phyloP scores from a whole-genome alignment of 1,140 invertebrate genomes.

The Dysdera silvatica region DNA sequence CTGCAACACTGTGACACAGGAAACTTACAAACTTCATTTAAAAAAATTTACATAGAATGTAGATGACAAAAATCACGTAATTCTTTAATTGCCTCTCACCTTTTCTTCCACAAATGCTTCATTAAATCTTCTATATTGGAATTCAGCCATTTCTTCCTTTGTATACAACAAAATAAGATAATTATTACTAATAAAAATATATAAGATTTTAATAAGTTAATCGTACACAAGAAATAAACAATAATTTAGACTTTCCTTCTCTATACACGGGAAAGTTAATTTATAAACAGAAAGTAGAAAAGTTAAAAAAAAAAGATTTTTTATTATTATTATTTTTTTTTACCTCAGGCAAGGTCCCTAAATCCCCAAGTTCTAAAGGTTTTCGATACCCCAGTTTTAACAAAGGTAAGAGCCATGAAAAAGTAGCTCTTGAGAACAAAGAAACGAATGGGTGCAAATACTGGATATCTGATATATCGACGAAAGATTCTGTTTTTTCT shows the following conservation, averaged over 20 bases:
- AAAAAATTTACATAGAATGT: not conserved
- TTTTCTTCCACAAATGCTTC: slow-evolving; percentile 23
- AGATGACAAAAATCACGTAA: not conserved
- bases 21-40: too few species aligned
- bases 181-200: not conserved
- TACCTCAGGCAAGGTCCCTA: slow-evolving; percentile 59
- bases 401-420: slow-evolving; percentile 65
- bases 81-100: slow-evolving; percentile 4
- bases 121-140: slow-evolving; percentile 28
- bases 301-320: not conserved
- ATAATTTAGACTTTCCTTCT: too few species aligned
- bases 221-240: too few species aligned
- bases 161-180: not conserved
- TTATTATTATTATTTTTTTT: not conserved
- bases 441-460: slow-evolving; percentile 54
- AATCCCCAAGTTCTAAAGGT: slow-evolving; percentile 58
- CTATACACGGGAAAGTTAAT: too few species aligned
- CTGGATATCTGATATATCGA: slow-evolving; percentile 19
- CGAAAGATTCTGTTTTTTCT: slow-evolving; percentile 15
- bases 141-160: slow-evolving; percentile 26
- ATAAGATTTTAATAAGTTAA: too few species aligned
- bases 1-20: too few species aligned
- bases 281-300: too few species aligned
- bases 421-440: slow-evolving; percentile 62
- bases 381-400: slow-evolving; percentile 57